Evolutionary conservation across 2,888 invertebrate species (phyloP).

Genomic region (Chloroclysta siterata): DNA sequence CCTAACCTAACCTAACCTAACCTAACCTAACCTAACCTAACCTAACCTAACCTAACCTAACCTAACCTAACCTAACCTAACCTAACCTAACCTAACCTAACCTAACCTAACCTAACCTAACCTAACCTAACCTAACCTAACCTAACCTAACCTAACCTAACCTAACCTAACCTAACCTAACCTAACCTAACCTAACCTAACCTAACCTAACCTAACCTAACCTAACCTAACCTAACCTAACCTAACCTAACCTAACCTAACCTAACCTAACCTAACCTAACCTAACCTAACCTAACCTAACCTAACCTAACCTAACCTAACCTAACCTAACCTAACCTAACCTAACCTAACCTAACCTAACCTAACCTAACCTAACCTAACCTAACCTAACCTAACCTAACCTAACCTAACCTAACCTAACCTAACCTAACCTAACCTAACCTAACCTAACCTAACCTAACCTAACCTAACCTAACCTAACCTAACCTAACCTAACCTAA

Average conservation of each 20-base stretch:
- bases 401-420: conserved; percentile 3
- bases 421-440: neutral
- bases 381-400: conserved; percentile 7
- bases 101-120: conserved; percentile 14
- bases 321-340: conserved; percentile 37
- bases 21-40: conserved; percentile 33
- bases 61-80: conserved; percentile 38
- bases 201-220: conserved; percentile 42
- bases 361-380: conserved; percentile 1
- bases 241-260: conserved; percentile 42
- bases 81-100: conserved; percentile 29
- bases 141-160: conserved; percentile 23
- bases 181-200: conserved; percentile 43
- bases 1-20: conserved; percentile 24
- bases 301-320: conserved; percentile 42
- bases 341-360: conserved; percentile 15
- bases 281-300: conserved; percentile 35
- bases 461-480: conserved; percentile 34
- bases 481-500: conserved; percentile 8
- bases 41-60: conserved; percentile 38
- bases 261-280: too few species aligned
- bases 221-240: conserved; percentile 41
- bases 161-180: conserved; percentile 35
- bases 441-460: conserved; percentile 27
- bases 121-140: conserved; percentile 24